Conservation (phyloP, 2,888 invertebrate genomes). For the Leptopilina drosophilae region DNA sequence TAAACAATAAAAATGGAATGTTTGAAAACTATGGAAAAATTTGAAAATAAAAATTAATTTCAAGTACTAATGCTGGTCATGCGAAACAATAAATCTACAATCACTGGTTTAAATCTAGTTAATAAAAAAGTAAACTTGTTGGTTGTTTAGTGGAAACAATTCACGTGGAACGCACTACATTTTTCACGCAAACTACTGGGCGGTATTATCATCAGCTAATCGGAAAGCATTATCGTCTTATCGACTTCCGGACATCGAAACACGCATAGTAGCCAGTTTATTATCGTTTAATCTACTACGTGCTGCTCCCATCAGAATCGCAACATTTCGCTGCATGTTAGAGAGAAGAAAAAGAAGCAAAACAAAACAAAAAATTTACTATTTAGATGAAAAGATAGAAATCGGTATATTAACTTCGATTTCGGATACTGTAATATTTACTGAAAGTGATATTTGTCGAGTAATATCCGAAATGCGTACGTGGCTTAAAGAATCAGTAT, state of each 20-base stretch:
- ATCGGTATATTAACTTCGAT: neutral
- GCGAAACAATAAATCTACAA: constrained; percentile 10
- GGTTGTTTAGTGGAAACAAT: neutral
- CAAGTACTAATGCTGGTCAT: neutral
- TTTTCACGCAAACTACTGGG: neutral
- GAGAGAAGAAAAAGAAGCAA: neutral
- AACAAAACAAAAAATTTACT: too few species aligned
- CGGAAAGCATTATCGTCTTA: constrained; percentile 31
- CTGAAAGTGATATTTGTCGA: constrained; percentile 9
- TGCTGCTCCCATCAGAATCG: neutral
- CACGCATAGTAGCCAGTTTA: constrained; percentile 23
- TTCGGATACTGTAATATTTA: constrained; percentile 6
- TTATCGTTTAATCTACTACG: constrained; percentile 27
- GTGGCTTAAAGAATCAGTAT: constrained; percentile 25
- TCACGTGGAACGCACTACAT: neutral
- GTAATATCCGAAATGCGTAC: constrained; percentile 23
- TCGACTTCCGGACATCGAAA: constrained; percentile 32
- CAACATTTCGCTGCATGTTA: constrained; percentile 10
- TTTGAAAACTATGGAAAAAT: too few species aligned
- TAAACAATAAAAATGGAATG: too few species aligned
- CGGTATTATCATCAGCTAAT: constrained; percentile 29
- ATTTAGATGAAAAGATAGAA: neutral
- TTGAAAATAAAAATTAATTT: constrained; percentile 9
- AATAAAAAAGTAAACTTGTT: constrained; percentile 1
- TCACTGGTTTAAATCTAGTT: neutral